Base-by-base conservation (phyloP, 92 coral and sea anemone genomes). In the Muricea muricata region DNA sequence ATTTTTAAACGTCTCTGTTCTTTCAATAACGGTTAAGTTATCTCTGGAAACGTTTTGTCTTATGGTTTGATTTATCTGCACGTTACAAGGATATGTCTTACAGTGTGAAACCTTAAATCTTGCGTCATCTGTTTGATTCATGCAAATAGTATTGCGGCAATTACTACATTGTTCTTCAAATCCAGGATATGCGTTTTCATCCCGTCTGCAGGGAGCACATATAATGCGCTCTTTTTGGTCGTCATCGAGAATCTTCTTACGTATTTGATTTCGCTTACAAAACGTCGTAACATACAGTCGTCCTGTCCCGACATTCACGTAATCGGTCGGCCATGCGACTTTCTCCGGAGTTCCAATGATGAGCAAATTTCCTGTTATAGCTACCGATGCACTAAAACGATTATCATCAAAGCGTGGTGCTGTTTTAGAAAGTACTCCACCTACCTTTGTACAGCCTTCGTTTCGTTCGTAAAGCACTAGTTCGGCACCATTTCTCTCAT, bases 311-410 rank as follows among this genome's bases (percentile, higher is more conserved):
- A 79, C 46, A 4, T 73, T 66, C 67, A 92, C 98, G 34, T 89
- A 85, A 48, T 83, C 80, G 20, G 84, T 93, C 13, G 99, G 98
- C 97, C 97, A 97, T 0, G 99, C 87, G 70, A 80, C 81, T n/a
- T 73, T 52, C 47, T 72, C 93, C 1, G 99, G 99, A n/a, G 98
- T 91, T 7, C 99, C 99, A 54, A 96, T 80, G 25, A 96, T 56
- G 26, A 96, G 69, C 50, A 85, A 89, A 31, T 90, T 73, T 8
- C 79, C 92, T 9, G 46, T 45, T 15, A 93, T 80, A 25, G 90
- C 47, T 1, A 96, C 97, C 11, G 97, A 82, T 9, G 95, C 92
- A 8, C 97, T 82, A 13, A 91, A 91, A 32, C 80, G 37, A 0
- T 97, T 98, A 70, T 96, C 97, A 72, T 96, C 97, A 33, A 90